These are phyloP conservation scores for Drosophila punjabiensis DNA, from an alignment of 1,140 invertebrate genomes.

Conservation along the genomic window DNA sequence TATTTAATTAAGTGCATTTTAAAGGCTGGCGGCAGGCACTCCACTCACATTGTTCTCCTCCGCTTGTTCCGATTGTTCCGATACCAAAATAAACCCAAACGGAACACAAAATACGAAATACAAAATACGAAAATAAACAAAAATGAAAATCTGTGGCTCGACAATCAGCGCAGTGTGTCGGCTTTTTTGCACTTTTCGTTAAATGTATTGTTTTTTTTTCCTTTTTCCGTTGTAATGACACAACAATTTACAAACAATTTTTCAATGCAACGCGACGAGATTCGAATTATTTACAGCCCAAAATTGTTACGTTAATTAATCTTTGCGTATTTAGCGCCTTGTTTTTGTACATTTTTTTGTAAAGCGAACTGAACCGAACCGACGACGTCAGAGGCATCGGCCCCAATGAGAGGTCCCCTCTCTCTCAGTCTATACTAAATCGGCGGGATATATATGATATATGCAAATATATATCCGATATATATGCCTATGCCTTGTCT, in stretches of 20 bases:
- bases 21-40: background rate
- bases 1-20: conserved; percentile 35
- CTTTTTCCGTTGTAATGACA: conserved; percentile 32
- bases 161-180: conserved; percentile 46
- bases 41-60: conserved; percentile 18
- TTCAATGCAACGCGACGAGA: conserved; percentile 34
- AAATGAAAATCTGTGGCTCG: conserved; percentile 37
- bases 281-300: conserved; percentile 25
- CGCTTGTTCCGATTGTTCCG: conserved; percentile 16
- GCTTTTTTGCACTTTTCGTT: conserved; percentile 18
- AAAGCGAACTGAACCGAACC: conserved; percentile 27
- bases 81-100: conserved; percentile 25
- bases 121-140: conserved; percentile 21
- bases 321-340: conserved; percentile 15
- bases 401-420: conserved; percentile 46
- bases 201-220: background rate
- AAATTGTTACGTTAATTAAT: conserved; percentile 36
- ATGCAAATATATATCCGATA: conserved; percentile 13
- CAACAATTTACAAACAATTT: conserved; percentile 42
- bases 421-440: conserved; percentile 2
- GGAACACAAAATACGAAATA: conserved; percentile 1
- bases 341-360: background rate
- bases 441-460: conserved; percentile 22
- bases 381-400: conserved; percentile 57
- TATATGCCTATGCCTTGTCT: conserved; percentile 18